Conservation (phyloP, 1,140 invertebrate species). For the Diprion similis region DNA sequence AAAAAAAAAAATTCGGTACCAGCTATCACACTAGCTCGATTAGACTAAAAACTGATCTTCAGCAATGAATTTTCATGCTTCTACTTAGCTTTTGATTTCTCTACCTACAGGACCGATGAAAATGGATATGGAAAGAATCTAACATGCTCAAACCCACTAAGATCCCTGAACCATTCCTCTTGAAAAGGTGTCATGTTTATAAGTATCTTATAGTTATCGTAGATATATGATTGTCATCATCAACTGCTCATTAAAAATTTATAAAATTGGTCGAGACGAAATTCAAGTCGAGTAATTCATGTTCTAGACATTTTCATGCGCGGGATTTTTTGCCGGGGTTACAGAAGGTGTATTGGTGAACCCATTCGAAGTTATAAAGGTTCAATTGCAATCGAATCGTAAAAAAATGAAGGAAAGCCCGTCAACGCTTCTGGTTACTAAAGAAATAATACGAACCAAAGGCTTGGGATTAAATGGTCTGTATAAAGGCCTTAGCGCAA, state of each 20-base stretch:
- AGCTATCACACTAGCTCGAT: conserved; percentile 10
- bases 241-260: no score
- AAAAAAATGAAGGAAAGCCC: conserved; percentile 65
- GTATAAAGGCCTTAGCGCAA: conserved; percentile 89
- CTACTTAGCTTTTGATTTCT: not conserved
- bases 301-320: conserved; percentile 82
- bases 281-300: conserved; percentile 25
- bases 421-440: conserved; percentile 80
- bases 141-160: not conserved
- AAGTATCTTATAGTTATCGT: no score
- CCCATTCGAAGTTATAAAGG: conserved; percentile 95
- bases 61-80: conserved; percentile 2
- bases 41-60: no score
- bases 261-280: not conserved
- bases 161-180: not conserved
- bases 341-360: conserved; percentile 91
- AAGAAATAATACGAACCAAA: conserved; percentile 76
- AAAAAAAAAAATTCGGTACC: no score
- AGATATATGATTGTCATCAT: no score
- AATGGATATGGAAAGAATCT: not conserved
- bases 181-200: not conserved
- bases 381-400: conserved; percentile 79
- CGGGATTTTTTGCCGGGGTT: conserved; percentile 85
- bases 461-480: conserved; percentile 81
- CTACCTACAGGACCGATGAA: not conserved